A percentile compares a stretch with the other conserved stretches of the same genome.
These are phyloP conservation scores for Trigoniulus corallinus DNA, from an alignment of 1,140 invertebrate species.

Conservation along the genomic window DNA sequence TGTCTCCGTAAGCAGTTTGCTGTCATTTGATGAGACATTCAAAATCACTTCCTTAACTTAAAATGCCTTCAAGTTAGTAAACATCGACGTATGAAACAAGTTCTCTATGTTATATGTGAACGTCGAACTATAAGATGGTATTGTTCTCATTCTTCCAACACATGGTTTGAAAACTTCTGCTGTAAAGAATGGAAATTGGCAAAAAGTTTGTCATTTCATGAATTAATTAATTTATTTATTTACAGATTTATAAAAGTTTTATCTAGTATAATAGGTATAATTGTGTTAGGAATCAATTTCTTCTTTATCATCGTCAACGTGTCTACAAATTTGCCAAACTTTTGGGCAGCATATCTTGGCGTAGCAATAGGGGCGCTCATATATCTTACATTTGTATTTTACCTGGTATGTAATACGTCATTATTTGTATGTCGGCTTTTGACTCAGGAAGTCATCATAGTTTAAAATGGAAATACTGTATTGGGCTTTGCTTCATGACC, in stretches of 20 bases:
- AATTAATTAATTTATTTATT: not conserved
- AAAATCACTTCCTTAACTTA: too few relatives aligned
- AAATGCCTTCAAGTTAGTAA: too few relatives aligned
- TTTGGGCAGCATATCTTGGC: constrained; percentile 33
- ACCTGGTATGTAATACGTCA: constrained; percentile 27
- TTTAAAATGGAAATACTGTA: not conserved
- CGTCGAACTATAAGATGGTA: not conserved
- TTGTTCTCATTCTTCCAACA: not conserved
- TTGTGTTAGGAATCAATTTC: constrained; percentile 65
- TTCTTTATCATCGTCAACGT: constrained; percentile 56
- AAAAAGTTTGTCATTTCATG: too few relatives aligned
- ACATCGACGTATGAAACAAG: not conserved
- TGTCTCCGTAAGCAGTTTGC: too few relatives aligned
- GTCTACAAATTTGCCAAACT: constrained; percentile 28
- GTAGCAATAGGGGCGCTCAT: constrained; percentile 31
- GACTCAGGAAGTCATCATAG: not conserved
- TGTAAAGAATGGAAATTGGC: too few relatives aligned
- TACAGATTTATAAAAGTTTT: constrained; percentile 33
- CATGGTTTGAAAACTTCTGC: too few relatives aligned
- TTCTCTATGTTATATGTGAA: not conserved
- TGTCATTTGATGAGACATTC: too few relatives aligned
- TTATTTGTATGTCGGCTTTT: not conserved
- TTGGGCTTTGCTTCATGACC: not conserved
- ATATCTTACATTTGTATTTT: constrained; percentile 52
- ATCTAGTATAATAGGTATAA: constrained; percentile 41